Evolutionary conservation across 2,888 invertebrate genomes (phyloP), one percentile per base, ranked within the genome.

Genomic region (Eristalis pertinax): DNA sequence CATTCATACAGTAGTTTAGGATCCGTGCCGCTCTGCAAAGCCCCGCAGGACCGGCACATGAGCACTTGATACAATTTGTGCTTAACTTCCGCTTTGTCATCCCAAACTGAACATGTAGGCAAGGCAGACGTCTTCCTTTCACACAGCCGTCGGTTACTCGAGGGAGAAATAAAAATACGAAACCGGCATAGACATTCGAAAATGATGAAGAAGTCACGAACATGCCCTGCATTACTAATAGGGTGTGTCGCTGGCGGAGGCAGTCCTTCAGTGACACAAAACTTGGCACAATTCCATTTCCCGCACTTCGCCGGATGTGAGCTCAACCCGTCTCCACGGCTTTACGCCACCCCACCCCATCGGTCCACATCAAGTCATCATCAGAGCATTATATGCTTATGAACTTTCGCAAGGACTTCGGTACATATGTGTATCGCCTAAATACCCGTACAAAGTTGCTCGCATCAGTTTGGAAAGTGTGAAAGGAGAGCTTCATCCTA

Each of bases 391-490:
- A 70, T 75, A 72, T 72, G 81, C 35, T 77, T 70, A 58, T 77
- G 76, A 77, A 81, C 81, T 81, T 81, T 69, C 64, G 60, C 73
- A 77, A 81, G 73, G 72, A 85, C 85, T 77, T 26, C 67, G 50
- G 32, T 10, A 32, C 32, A 81, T 85, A 77, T 72, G 24, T 70
- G 56, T 76, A 68, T 81, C 68, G 72, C 58, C 68, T 84, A 72
- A 82, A 80, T 56, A 10, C 32, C 7, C 32, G 32, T 32, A 84
- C 50, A 67, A 80, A 81, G 43, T 58, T 62, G 68, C 56, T 85
- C 72, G 68, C 73, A 76, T 77, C 78, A 41, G 32, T 78, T 81
- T 69, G 22, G 64, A 64, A 24, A 15, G 65, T 72, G 56, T 60
- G 64, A 75, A 63, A 35, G 38, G 35, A 81, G 64, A 77, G 77